Base-by-base conservation (phyloP, 2,888 invertebrate species). In the Caenorhabditis sp. region DNA sequence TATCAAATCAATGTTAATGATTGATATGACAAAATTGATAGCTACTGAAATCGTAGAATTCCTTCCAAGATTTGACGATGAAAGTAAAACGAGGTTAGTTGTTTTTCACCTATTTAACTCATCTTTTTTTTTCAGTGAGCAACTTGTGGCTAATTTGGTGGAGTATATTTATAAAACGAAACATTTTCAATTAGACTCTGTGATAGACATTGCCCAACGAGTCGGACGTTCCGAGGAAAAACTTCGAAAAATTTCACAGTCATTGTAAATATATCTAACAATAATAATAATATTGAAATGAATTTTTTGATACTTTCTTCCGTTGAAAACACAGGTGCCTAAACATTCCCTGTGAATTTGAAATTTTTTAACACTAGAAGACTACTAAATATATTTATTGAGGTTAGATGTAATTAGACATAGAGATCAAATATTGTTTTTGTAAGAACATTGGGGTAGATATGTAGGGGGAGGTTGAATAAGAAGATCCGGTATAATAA, bases 41-140 rank as follows among this genome's bases (percentile, higher is more conserved):
- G 84, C 83, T 6, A 81, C 83, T 0, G 84, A 84, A 68, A 80
- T 84, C 55, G 84, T 83, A 37, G 84, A 84, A 49, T 84, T 84
- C 72, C 73, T 83, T 21, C 84, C 84, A 8, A 59, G 68, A 69
- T 74, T 76, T 26, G 84, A 83, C 49, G 81, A 81, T 60, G 62
- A 75, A 17, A 71, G 68, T 27, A 73, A 76, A 58, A 84, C 79
- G 19, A 82, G 75, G 76, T 77, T 37, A 19, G 17, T 19, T 8
- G n/a, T n/a, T n/a, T n/a, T n/a, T n/a, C n/a, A n/a, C n/a, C n/a
- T n/a, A n/a, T 8, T 62, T 14, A 24, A 21, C n/a, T 19, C 21
- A 24, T 37, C 57, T 12, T 50, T 58, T 10, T 27, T 53, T 71
- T 75, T 73, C 58, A 83, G 83, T 69, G 84, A 84, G 62, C 77